Conservation (phyloP, 2,797 vertebrate species). For the Ctenochaetus hawaiiensis region DNA sequence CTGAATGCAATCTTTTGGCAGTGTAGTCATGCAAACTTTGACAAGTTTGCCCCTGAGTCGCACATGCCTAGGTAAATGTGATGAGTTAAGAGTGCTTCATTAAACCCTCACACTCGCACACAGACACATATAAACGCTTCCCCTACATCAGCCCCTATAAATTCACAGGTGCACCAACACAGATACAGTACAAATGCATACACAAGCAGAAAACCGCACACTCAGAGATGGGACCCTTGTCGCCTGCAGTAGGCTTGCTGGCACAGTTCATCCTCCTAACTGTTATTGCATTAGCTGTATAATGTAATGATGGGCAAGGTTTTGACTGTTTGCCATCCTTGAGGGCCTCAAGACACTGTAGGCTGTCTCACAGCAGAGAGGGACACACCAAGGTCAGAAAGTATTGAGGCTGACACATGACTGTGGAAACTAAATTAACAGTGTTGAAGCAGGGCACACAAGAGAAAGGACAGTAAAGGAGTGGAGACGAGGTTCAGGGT, state of each 20-base stretch:
- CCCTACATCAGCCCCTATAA: conserved; percentile 13
- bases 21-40: conserved; percentile 58
- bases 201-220: conserved; percentile 18
- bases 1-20: conserved; percentile 54
- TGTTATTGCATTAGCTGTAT: conserved; percentile 64
- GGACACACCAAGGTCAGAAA: conserved; percentile 49
- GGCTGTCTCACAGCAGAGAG: conserved; percentile 41
- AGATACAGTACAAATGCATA: conserved; percentile 37
- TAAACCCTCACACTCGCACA: conserved; percentile 62
- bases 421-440: conserved; percentile 58
- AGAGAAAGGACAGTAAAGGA: conserved; percentile 16
- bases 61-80: conserved; percentile 65
- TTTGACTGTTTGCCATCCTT: conserved; percentile 67
- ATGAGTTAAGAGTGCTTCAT: conserved; percentile 76
- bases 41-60: conserved; percentile 56
- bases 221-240: conserved; percentile 43
- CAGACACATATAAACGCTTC: conserved; percentile 17
- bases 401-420: conserved; percentile 43
- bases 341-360: conserved; percentile 51
- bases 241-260: conserved; percentile 62
- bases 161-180: conserved; percentile 62
- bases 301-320: conserved; percentile 62
- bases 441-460: conserved; percentile 13
- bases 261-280: conserved; percentile 62
- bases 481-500: conserved; percentile 9